These are phyloP conservation scores for Hydrozoanthus gracilis DNA, from an alignment of 92 coral and sea anemone species.

Conservation along the genomic window DNA sequence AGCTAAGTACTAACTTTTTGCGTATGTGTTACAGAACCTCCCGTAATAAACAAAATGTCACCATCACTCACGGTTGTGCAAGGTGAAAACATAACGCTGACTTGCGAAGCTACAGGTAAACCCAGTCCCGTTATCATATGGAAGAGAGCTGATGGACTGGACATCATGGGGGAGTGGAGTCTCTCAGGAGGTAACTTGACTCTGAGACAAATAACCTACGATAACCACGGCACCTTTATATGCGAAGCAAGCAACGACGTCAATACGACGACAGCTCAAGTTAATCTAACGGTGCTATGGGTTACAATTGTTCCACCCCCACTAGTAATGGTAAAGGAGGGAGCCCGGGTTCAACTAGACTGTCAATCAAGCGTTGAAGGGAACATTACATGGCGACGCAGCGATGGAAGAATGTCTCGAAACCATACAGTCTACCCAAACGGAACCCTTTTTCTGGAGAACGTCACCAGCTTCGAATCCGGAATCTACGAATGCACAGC, in stretches of 20 bases:
- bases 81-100: not conserved
- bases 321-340: not conserved
- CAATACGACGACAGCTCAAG: not conserved
- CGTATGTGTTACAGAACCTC: too few species aligned
- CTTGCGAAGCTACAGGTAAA: not conserved
- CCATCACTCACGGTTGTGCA: too few species aligned
- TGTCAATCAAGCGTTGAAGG: not conserved
- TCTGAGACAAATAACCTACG: not conserved
- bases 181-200: not conserved
- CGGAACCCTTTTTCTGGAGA: conserved; percentile 2
- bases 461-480: not conserved
- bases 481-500: not conserved
- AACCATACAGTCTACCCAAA: not conserved
- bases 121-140: not conserved
- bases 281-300: not conserved
- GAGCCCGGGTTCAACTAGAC: not conserved
- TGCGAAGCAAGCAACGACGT: not conserved
- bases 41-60: too few species aligned
- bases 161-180: not conserved
- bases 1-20: too few species aligned
- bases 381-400: not conserved
- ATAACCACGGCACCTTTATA: not conserved
- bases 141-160: not conserved
- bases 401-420: not conserved
- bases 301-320: not conserved